These are phyloP conservation scores for Cyanoliseus patagonus DNA, from an alignment of 2,113 vertebrate genomes.

Conservation along the genomic window DNA sequence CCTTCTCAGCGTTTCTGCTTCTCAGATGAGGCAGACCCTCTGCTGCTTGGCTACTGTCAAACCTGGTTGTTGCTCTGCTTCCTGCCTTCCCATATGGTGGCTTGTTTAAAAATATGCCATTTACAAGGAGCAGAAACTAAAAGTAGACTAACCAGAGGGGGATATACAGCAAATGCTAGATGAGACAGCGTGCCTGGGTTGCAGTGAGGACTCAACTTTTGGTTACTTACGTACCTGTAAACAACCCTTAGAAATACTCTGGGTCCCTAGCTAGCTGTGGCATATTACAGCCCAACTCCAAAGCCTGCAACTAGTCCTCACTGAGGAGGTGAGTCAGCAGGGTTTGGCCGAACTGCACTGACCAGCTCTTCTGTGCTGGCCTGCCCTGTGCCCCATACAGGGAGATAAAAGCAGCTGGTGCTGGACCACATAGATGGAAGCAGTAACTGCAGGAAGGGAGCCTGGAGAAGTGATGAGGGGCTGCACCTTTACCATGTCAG, in stretches of 20 bases:
- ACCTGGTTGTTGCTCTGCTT: neutral
- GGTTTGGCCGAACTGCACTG: neutral
- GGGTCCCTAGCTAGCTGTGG: neutral
- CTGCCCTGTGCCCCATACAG: neutral
- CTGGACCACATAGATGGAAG: neutral
- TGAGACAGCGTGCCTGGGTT: neutral
- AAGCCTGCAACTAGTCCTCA: neutral
- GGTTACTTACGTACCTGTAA: neutral
- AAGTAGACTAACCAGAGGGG: neutral
- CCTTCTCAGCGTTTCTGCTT: neutral
- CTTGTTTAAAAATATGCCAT: conserved; percentile 11
- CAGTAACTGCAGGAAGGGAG: neutral
- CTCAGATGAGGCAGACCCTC: neutral
- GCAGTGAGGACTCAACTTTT: neutral
- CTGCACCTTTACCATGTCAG: neutral
- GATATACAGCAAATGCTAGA: neutral
- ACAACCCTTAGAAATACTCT: neutral
- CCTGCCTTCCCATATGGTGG: conserved; percentile 9
- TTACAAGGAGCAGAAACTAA: neutral
- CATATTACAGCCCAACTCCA: neutral
- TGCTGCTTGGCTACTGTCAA: neutral
- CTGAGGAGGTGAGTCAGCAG: neutral
- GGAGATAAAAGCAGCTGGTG: neutral
- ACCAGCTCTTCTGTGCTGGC: neutral
- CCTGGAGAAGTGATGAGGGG: neutral